Base-by-base conservation (phyloP, 2,113 vertebrate species). In the Perca fluviatilis region DNA sequence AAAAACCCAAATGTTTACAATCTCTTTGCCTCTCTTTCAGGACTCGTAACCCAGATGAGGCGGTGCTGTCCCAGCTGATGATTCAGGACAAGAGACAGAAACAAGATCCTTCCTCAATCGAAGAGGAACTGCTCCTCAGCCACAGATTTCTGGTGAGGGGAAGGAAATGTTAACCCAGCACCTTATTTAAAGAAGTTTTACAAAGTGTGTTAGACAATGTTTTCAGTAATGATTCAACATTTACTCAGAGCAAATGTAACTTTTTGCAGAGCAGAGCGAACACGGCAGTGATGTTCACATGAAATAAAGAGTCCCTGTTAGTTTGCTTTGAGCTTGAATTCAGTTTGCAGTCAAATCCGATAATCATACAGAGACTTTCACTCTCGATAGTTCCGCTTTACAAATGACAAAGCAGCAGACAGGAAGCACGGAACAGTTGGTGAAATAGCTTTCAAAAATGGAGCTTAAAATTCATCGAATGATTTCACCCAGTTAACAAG, bases 71-170 rank as follows among this genome's bases (percentile, higher is more conserved):
- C 62, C 40, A 85, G 80, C 60, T 86, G 80, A 40, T 30, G 21
- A 64, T 61, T 65, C 74, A 63, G 61, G 92, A 94, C 73, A 95
- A 95, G 78, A 92, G 91, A 76, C 83, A 56, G 60, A 95, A 89
- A 74, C 86, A 64, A 15, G 49, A 76, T 6, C 18, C 78, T 5
- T 46, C 67, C 23, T 78, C 85, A 0, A 70, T 90, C 21, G 92
- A 95, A 57, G 93, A 95, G 58, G 88, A 93, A 19, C 84, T 94
- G 14, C 83, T 94, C 0, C 91, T 94, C 65, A 85, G 69, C 70
- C 88, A 93, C 57, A 79, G 63, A 27, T 56, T 93, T 8, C 80
- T 93, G 91, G 94, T 95, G 81, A 93, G 89, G 23, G 10, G 15
- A 33, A 5, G 36, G 30, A 51, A 66, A 70, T 68, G 53, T 50